phyloP scores from a whole-genome alignment of 2,113 vertebrate species.

The Prolemur simus region DNA sequence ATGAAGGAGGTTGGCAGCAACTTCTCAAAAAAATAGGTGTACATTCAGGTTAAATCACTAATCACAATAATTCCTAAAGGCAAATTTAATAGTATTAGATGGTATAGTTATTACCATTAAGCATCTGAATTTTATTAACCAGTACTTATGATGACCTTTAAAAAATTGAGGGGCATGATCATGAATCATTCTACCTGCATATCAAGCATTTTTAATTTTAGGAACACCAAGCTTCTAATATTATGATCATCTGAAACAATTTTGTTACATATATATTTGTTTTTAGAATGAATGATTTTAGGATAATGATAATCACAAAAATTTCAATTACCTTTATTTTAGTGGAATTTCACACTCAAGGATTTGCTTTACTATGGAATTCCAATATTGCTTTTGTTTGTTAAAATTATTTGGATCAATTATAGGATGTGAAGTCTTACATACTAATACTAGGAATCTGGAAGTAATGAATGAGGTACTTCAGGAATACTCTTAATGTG shows the following conservation, averaged over 20 bases:
- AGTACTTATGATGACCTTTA: not conserved
- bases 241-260: not conserved
- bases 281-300: not conserved
- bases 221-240: not conserved
- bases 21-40: not conserved
- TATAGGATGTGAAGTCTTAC: not conserved
- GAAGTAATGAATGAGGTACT: not conserved
- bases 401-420: not conserved
- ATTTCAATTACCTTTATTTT: not conserved
- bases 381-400: not conserved
- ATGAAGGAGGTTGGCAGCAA: not conserved
- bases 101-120: not conserved
- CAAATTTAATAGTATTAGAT: not conserved
- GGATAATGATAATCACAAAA: not conserved
- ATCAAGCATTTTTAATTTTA: slow-evolving; percentile 25
- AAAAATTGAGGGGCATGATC: not conserved
- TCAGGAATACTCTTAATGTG: not conserved
- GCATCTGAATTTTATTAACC: not conserved
- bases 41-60: not conserved
- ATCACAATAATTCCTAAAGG: not conserved
- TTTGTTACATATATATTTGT: not conserved
- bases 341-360: not conserved
- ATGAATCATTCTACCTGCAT: not conserved
- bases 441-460: not conserved
- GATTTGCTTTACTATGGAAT: not conserved